Base-by-base conservation (phyloP, 2,113 vertebrate species). In the Camarhynchus parvulus region DNA sequence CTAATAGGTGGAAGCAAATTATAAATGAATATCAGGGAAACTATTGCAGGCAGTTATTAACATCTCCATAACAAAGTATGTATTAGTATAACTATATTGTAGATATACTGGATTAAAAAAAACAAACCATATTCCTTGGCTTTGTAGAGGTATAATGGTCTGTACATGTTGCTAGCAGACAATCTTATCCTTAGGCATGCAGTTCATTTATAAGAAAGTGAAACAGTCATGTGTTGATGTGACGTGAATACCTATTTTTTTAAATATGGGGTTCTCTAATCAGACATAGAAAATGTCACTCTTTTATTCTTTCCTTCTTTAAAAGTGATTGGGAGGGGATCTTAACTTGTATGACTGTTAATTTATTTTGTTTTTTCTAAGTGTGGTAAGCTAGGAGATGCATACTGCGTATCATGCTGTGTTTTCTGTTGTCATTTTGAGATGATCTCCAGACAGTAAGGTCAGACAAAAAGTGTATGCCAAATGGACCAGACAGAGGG, bases 381-480 rank as follows among this genome's bases (percentile, higher is more conserved):
- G 50, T 20, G 7, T 76, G 33, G 35, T 68, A 69, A 84, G 28
- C 28, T 72, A 70, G 58, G 47, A 93, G 30, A 64, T 88, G 35
- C 35, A 52, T 35, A 8, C 44, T 78, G 41, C 0, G 0, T 70
- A 55, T 73, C 56, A 55, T 53, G 31, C 72, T 91, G 64, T 83
- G 76, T 62, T 90, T 94, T 94, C 62, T 49, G 35, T 84, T 91
- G 84, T 92, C 89, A 87, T 86, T 91, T 90, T 91, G 93, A 91
- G 62, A 64, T 42, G 83, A 70, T 86, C 50, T 94, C 46, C 73
- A 94, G 93, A 93, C 89, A 90, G 69, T 46, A 88, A 86, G 92
- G 90, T 93, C 84, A 92, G 82, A 94, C 59, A 78, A 91, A 88
- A 84, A 68, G 23, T n/a, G 11, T 76, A 58, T 50, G 27, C 62